Base-by-base conservation (phyloP, 2,797 vertebrate genomes). In the Coranthus polyacanthus region DNA sequence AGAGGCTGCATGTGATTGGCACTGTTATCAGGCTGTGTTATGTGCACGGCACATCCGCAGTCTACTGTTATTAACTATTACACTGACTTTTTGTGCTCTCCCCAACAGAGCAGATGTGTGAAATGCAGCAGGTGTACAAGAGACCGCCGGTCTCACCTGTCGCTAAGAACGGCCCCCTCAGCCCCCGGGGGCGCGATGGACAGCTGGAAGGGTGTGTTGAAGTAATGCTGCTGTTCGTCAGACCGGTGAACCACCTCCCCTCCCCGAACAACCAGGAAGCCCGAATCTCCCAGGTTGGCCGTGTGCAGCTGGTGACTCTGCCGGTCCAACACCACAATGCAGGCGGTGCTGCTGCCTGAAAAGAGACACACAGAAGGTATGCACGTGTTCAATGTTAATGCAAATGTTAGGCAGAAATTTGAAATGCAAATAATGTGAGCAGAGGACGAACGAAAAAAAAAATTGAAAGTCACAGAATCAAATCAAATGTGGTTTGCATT, bases 191-290 rank as follows among this genome's bases (percentile, higher is more conserved):
- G 98, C 1, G 95, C 96, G 6, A 99, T 99, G 0, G 98, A 98
- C 39, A 99, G 95, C 63, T 99, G 98, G 92, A 99, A 99, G 13
- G 98, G 98, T 38, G 98, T 99, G 94, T 99, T 99, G 93, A 99
- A 99, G 92, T 99, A 99, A 88, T 99, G 98, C 86, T 99, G 98
- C 88, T 99, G 98, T 78, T 99, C 98, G 1, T 99, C 97, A 0
- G 98, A 99, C 1, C 98, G 95, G 78, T 99, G 98, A 5, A 99
- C 97, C 16, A 99, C 97, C 77, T 98, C 96, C 5, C 98, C 98
- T 5, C 94, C 97, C 44, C 98, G 93, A 37, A 99, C 98, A 13
- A 99, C 96, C 82, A 99, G 87, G 73, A 99, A 99, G 20, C 98
- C 98, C 0, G 98, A 99, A 68, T 99, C 98, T 6, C 98, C 98